Conservation (phyloP, 1,140 invertebrate species). For the Helicoverpa armigera region DNA sequence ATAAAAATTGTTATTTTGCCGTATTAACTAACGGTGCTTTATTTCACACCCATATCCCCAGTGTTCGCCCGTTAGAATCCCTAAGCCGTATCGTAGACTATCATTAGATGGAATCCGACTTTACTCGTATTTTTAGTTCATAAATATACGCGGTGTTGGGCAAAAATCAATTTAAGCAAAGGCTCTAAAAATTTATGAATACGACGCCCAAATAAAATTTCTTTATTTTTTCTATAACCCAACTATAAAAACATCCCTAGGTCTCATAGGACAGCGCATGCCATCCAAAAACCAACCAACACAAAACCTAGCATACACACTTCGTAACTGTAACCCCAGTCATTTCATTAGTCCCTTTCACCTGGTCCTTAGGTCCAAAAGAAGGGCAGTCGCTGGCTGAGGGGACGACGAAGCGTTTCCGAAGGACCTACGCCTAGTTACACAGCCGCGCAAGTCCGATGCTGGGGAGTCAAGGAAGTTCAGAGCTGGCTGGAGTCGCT, state of each 20-base stretch:
- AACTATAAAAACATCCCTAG: not conserved
- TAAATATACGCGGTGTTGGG: not conserved
- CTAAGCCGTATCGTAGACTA: conserved; percentile 66
- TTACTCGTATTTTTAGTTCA: conserved; percentile 49
- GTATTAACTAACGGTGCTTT: conserved; percentile 29
- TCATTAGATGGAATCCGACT: conserved; percentile 71
- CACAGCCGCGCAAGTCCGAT: conserved; percentile 70
- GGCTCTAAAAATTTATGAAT: not conserved
- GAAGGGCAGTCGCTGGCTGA: conserved; percentile 85
- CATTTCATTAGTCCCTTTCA: conserved; percentile 35
- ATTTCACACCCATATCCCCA: conserved; percentile 43
- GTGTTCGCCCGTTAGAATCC: conserved; percentile 53
- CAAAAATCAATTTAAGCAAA: not conserved
- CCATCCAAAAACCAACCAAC: not conserved
- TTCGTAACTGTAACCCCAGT: conserved; percentile 24
- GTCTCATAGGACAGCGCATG: conserved; percentile 2
- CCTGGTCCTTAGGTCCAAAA: conserved; percentile 70
- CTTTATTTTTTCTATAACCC: not conserved
- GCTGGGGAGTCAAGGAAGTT: conserved; percentile 91
- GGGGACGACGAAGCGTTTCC: conserved; percentile 84
- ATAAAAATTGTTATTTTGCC: conserved; percentile 28
- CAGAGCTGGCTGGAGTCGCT: conserved; percentile 95
- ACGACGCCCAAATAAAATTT: not conserved
- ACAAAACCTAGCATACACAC: not conserved
- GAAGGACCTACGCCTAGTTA: conserved; percentile 69